Evolutionary conservation across 2,113 vertebrate genomes (phyloP), one percentile per base, ranked within the genome.

Genomic region (Pampusana beccarii): DNA sequence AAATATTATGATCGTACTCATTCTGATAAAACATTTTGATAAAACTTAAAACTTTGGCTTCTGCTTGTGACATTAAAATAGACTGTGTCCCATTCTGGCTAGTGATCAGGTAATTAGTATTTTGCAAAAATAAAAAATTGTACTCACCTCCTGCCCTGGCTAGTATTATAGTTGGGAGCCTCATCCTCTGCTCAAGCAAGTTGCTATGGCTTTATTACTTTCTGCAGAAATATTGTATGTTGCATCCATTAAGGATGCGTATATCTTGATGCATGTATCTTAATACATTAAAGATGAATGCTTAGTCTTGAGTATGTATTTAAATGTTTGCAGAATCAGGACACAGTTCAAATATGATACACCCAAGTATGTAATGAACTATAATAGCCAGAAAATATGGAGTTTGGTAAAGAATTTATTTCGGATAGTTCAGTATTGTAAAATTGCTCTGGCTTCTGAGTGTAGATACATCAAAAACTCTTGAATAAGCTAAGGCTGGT

Each of bases 161-260:
- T 36, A 16, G 13, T 1, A 0, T 1, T 53, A 11, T 16, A 8
- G 6, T 2, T 66, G 54, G 38, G 20, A 5, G 42, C 60, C 61
- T 72, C 58, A 82, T 85, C 48, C 29, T 69, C 40, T 50, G 13
- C 28, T 24, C 46, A 23, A 33, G 72, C 38, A 70, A 14, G 33
- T 54, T 36, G 17, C 46, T 66, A 13, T 74, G 61, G 16, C 62
- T 14, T 57, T 46, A 5, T 29, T 29, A 21, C 20, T 46, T 80
- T 23, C 14, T 53, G 20, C 72, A 57, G 71, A 81, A 83, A 58
- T 61, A 10, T 0, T 50, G 4, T 11, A 1, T n/a, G 21, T 31
- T 74, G 51, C 48, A 40, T 13, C 56, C 48, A 8, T 74, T 83
- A 65, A 60, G 26, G n/a, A 42, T 42, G 13, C 9, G 2, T 12